Percentiles rank a stretch among this genome's conserved stretches.
Evolutionary conservation across 2,888 invertebrate genomes (phyloP).

Genomic region (Gasteruption jaculator): DNA sequence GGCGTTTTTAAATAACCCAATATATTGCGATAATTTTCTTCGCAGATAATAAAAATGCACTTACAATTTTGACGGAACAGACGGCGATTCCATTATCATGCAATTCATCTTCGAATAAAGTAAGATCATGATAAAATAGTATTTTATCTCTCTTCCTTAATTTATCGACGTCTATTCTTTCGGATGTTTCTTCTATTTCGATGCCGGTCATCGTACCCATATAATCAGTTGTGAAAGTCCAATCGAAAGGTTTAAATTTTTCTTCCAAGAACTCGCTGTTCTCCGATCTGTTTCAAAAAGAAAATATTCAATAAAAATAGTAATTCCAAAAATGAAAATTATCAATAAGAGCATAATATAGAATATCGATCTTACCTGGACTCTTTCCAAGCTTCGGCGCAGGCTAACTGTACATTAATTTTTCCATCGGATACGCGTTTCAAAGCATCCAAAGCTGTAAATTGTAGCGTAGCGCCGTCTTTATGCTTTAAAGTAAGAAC

Average conservation of each 20-base stretch:
- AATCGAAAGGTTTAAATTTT: constrained; percentile 87
- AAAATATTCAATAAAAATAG: constrained; percentile 27
- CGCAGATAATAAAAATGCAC: constrained; percentile 39
- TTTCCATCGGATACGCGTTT: constrained; percentile 71
- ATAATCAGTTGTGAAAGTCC: constrained; percentile 95
- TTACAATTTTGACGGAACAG: constrained; percentile 89
- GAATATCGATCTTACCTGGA: constrained; percentile 62
- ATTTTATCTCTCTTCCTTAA: constrained; percentile 88
- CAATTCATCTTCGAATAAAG: constrained; percentile 95
- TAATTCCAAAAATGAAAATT: constrained; percentile 1
- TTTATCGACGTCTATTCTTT: constrained; percentile 80
- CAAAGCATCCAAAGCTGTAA: constrained; percentile 88
- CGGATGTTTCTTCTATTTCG: constrained; percentile 61
- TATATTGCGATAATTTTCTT: too few species aligned
- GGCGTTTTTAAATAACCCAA: too few species aligned
- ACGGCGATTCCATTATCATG: constrained; percentile 96
- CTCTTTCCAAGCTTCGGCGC: constrained; percentile 87
- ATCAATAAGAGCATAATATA: not conserved
- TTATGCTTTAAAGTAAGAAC: constrained; percentile 67
- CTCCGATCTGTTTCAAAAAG: constrained; percentile 58
- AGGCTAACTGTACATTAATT: constrained; percentile 78
- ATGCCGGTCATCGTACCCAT: constrained; percentile 72
- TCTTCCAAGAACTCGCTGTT: constrained; percentile 59
- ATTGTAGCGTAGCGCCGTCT: constrained; percentile 68
- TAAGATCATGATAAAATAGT: constrained; percentile 88